A percentile compares a stretch with the other conserved stretches of the same genome.
These are phyloP conservation scores for Amphiprion clarkii DNA, from an alignment of 2,797 vertebrate species.

Conservation along the genomic window DNA sequence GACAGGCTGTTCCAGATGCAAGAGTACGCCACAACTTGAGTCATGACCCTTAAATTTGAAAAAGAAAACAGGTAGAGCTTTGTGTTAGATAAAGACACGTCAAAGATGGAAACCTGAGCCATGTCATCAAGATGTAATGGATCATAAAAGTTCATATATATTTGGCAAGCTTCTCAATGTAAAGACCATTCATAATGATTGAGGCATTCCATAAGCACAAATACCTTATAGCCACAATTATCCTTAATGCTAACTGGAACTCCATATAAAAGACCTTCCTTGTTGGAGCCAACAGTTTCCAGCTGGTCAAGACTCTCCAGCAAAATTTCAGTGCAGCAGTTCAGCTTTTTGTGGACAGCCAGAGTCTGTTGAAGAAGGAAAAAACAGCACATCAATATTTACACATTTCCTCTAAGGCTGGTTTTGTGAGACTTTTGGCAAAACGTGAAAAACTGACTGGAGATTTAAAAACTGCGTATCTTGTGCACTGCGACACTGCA, in stretches of 20 bases:
- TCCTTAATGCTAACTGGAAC: slow-evolving; percentile 93
- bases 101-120: neutral
- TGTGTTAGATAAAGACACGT: neutral
- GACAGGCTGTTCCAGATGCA: slow-evolving; percentile 81
- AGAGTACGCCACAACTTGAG: slow-evolving; percentile 85
- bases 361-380: slow-evolving; percentile 79
- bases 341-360: slow-evolving; percentile 83
- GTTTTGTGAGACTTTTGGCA: neutral
- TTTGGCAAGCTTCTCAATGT: neutral
- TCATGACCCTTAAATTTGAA: slow-evolving; percentile 84
- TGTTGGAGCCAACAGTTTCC: slow-evolving; percentile 65
- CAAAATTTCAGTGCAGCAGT: slow-evolving; percentile 86
- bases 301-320: slow-evolving; percentile 84
- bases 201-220: neutral
- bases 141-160: neutral
- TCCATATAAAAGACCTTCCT: slow-evolving; percentile 86
- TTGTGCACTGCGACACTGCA: too few relatives aligned
- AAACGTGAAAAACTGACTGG: too few relatives aligned
- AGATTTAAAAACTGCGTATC: too few relatives aligned
- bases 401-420: neutral
- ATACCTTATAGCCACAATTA: slow-evolving; percentile 84
- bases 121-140: neutral
- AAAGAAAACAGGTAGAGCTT: neutral
- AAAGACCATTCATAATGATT: too few relatives aligned
- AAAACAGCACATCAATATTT: neutral